Percentiles rank a stretch among this genome's conserved stretches.
Conservation (phyloP, 2,797 vertebrate species). For the Meriones psammophilus region DNA sequence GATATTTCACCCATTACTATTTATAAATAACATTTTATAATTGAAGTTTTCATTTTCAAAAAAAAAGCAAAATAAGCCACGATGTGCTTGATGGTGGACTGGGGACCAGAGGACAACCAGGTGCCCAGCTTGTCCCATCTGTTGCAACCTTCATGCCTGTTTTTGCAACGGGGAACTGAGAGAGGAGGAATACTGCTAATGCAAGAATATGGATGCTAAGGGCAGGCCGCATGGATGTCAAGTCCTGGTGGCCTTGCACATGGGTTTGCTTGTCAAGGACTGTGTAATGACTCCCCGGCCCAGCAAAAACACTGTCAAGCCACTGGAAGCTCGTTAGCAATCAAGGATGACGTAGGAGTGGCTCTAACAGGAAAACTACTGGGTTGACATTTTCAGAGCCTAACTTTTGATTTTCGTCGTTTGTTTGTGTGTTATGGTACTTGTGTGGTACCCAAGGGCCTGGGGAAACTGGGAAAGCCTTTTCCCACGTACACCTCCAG, state of each 20-base stretch:
- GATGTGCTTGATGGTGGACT: background rate
- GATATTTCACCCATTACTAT: too few relatives aligned
- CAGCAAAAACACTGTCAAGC: background rate
- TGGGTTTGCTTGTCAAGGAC: background rate
- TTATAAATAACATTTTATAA: too few relatives aligned
- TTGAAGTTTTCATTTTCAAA: too few relatives aligned
- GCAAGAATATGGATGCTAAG: fast-evolving
- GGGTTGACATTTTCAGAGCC: background rate
- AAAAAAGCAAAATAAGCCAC: background rate
- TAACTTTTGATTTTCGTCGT: background rate
- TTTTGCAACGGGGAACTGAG: background rate
- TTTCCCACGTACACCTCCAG: background rate
- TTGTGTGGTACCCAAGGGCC: background rate
- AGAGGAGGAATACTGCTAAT: background rate
- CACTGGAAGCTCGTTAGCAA: background rate
- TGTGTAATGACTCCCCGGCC: too few relatives aligned
- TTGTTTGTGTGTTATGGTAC: background rate
- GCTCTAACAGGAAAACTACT: background rate
- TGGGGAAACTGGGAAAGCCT: background rate
- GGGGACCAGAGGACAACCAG: background rate
- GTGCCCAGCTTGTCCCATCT: too few relatives aligned
- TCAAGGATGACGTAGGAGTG: background rate
- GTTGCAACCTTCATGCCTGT: background rate
- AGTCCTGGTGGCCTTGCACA: background rate
- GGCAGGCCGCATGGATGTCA: background rate